Evolutionary conservation across 53 echinoderm and acorn worm genomes (phyloP).

Genomic region (Echinarachnius parma): DNA sequence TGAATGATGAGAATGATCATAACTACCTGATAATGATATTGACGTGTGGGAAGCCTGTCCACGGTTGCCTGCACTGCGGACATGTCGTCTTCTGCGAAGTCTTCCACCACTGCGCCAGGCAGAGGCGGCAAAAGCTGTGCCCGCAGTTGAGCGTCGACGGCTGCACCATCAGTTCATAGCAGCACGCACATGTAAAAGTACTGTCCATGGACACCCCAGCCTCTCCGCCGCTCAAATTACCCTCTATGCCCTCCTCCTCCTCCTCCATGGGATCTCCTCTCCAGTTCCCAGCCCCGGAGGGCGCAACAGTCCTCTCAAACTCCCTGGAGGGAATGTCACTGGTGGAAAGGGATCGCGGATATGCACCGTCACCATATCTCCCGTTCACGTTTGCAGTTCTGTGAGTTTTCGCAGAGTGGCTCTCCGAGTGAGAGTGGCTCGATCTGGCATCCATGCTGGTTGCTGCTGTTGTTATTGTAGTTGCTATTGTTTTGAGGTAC

Average conservation of each 20-base stretch:
- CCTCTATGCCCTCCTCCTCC: not conserved
- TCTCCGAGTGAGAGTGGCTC: too few species aligned
- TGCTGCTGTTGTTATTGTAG: too few species aligned
- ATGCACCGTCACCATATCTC: too few species aligned
- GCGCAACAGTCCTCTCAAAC: not conserved
- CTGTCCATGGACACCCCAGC: slow-evolving; percentile 30
- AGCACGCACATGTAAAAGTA: slow-evolving; percentile 79
- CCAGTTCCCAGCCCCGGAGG: not conserved
- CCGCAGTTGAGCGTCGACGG: slow-evolving; percentile 93
- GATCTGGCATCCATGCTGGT: too few species aligned
- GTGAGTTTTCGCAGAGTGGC: too few species aligned
- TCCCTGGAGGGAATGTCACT: not conserved
- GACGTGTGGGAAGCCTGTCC: slow-evolving; percentile 89
- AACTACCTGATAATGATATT: slow-evolving; percentile 82
- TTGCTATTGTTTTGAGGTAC: too few species aligned
- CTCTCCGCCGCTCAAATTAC: too few species aligned
- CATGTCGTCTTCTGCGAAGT: slow-evolving; percentile 75
- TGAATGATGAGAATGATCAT: not conserved
- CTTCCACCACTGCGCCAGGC: slow-evolving; percentile 93
- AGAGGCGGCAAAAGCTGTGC: slow-evolving; percentile 89
- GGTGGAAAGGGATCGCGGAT: not conserved
- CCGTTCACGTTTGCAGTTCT: too few species aligned
- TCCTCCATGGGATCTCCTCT: not conserved
- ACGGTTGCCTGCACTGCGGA: slow-evolving; percentile 82
- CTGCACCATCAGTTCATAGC: slow-evolving; percentile 92